Base-by-base conservation (phyloP, 2,797 vertebrate genomes). In the Nannoperca australis region DNA sequence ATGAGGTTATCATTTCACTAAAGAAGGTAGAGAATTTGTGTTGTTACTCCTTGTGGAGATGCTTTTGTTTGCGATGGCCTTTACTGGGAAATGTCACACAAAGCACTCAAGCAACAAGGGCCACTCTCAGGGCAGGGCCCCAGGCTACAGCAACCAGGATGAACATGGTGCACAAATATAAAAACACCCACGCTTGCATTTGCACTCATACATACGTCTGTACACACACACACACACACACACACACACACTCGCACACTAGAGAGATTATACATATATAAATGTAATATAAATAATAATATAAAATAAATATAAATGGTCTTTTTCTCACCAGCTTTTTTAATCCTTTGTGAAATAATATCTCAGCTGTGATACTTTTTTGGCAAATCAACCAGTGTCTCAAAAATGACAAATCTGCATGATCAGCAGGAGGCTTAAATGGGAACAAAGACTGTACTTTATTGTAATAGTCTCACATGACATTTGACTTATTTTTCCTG, bases 51-150 rank as follows among this genome's bases (percentile, higher is more conserved):
- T 79, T 69, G 74, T 66, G 83, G 87, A 86, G 78, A 85, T 63
- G 78, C 81, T 81, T 83, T 81, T 95, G 84, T 94, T 92, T 88
- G 90, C 87, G 79, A 56, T 93, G 88, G 83, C 92, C 91, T 94
- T 93, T 92, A 87, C 82, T 54, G 67, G 83, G 64, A 92, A 94
- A 94, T 93, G 93, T 92, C 92, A 93, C 84, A 82, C 69, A 78
- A 72, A 78, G 65, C 82, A 81, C 64, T 83, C 84, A 69, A 85
- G 84, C 85, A 85, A 89, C 73, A 69, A 84, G 81, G 79, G 77
- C 69, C 84, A 78, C 77, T 83, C 71, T 81, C 59, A 83, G 81
- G 84, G 70, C 81, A 81, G 74, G 66, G 69, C 79, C 88, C 27
- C 53, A 9, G 88, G 78, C 85, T 74, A 45, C 61, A 24, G 32